Evolutionary conservation across 2,888 invertebrate species (phyloP).

Genomic region (Bedellia somnulentella): DNA sequence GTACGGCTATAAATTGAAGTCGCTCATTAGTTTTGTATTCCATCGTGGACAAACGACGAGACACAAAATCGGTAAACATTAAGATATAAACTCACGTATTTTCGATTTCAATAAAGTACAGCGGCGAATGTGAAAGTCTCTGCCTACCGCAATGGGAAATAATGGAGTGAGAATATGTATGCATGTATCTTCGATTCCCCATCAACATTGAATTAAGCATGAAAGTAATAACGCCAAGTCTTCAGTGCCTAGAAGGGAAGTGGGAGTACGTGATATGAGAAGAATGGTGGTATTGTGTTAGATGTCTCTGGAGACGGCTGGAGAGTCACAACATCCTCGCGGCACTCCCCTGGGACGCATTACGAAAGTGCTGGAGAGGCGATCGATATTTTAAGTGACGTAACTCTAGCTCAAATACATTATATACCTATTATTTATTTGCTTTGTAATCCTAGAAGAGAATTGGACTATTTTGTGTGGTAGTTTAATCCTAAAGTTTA

Average conservation of each 20-base stretch:
- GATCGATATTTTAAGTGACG: constrained; percentile 32
- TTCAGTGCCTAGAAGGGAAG: too few relatives aligned
- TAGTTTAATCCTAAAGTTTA: not conserved
- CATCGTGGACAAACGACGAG: too few relatives aligned
- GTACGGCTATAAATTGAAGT: too few relatives aligned
- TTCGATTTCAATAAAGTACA: too few relatives aligned
- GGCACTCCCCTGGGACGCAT: constrained; percentile 45
- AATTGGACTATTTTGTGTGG: too few relatives aligned
- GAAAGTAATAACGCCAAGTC: constrained; percentile 5
- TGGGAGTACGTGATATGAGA: too few relatives aligned
- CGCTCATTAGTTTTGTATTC: too few relatives aligned
- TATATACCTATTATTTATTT: too few relatives aligned
- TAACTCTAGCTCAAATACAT: too few relatives aligned
- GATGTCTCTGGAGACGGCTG: constrained; percentile 33
- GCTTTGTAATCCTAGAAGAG: constrained; percentile 3
- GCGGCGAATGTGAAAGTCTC: too few relatives aligned
- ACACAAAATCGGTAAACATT: too few relatives aligned
- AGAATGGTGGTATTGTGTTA: constrained; percentile 40
- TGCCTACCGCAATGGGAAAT: not conserved
- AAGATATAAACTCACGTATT: too few relatives aligned
- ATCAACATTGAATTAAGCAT: constrained; percentile 8
- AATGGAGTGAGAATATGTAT: not conserved
- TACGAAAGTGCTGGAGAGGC: constrained; percentile 46
- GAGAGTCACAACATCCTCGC: constrained; percentile 41
- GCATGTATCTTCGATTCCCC: not conserved